Evolutionary conservation across 2,113 vertebrate genomes (phyloP).

Genomic region (Bungarus multicinctus): DNA sequence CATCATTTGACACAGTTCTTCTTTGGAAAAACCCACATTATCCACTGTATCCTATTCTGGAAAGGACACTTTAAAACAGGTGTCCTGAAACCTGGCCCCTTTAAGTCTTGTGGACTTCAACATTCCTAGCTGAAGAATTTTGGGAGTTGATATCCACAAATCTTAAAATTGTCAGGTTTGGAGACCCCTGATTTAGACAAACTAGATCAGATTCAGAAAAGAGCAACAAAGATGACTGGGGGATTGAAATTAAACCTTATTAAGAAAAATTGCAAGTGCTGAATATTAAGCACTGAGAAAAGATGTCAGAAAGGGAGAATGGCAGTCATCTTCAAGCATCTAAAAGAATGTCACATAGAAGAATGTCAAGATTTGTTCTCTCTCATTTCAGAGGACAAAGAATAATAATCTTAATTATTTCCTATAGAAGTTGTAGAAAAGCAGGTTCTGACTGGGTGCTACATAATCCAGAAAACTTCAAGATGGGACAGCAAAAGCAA

Average conservation of each 20-base stretch:
- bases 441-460: neutral
- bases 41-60: neutral
- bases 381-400: neutral
- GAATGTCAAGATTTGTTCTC: neutral
- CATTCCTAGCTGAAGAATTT: too few species aligned
- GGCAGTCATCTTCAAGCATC: neutral
- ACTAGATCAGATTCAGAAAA: neutral
- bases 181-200: neutral
- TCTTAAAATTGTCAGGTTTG: neutral
- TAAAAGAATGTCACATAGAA: neutral
- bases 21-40: neutral
- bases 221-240: neutral
- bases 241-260: neutral
- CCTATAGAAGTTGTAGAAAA: neutral
- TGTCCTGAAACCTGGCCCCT: neutral
- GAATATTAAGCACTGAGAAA: neutral
- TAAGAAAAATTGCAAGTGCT: neutral
- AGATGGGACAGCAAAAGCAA: neutral
- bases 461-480: neutral
- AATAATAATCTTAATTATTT: neutral
- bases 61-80: neutral
- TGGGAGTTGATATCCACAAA: neutral
- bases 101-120: neutral
- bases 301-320: neutral
- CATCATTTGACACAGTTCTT: neutral